Percentiles rank a stretch among this genome's conserved stretches.
These are phyloP conservation scores for Cyclophora punctaria DNA, from an alignment of 2,888 invertebrate genomes.

Conservation along the genomic window DNA sequence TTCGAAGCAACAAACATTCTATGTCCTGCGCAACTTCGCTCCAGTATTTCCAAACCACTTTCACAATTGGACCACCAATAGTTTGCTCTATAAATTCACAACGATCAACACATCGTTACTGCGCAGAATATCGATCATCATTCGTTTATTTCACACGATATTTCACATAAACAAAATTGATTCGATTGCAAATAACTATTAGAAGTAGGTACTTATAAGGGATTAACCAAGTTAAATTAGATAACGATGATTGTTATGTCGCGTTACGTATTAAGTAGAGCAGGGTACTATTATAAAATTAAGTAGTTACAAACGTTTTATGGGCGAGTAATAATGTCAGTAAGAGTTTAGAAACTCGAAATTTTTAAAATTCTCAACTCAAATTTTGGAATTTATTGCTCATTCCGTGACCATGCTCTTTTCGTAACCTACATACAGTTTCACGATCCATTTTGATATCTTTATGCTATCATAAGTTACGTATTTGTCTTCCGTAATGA, in stretches of 20 bases:
- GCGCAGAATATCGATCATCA: no score
- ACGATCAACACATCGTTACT: no score
- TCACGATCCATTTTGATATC: conserved; percentile 29
- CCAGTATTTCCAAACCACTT: no score
- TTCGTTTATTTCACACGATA: no score
- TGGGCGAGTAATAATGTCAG: not conserved
- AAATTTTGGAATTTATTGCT: conserved; percentile 16
- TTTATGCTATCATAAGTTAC: not conserved
- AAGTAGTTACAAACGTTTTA: not conserved
- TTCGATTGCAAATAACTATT: no score
- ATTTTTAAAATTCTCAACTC: not conserved
- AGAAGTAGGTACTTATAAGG: not conserved
- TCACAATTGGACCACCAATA: no score
- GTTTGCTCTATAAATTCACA: no score
- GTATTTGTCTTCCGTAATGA: not conserved
- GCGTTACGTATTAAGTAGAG: no score
- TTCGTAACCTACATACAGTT: conserved; percentile 35
- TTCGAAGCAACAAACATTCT: no score
- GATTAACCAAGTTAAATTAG: not conserved
- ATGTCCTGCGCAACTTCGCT: no score
- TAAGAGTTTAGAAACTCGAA: not conserved
- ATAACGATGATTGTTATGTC: not conserved
- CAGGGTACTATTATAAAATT: not conserved
- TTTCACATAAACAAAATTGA: no score
- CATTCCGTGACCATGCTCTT: conserved; percentile 27